Base-by-base conservation (phyloP, 2,797 vertebrate genomes). In the Sebastiscus tertius region DNA sequence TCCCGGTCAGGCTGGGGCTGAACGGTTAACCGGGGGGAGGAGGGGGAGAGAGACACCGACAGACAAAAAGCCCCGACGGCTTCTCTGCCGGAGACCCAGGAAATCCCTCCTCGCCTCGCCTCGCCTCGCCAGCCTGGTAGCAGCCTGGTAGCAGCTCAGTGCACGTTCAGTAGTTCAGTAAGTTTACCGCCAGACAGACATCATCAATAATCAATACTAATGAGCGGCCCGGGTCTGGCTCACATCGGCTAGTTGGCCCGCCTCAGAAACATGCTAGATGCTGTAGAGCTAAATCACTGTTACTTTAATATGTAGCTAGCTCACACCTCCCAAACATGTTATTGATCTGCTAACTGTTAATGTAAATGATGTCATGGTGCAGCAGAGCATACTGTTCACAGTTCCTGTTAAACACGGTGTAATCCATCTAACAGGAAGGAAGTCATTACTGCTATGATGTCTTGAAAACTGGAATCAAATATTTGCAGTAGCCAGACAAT, bases 141-240 rank as follows among this genome's bases (percentile, higher is more conserved):
- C 11, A 36, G 34, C 34, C 34, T 36, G 34, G 34, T 36, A 85
- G 91, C 91, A 84, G 70, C 88, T 87, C 87, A 81, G 88, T 78
- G 83, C 91, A 88, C 88, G 79, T 89, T 82, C 77, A 87, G 73
- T 87, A 91, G 84, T 94, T 93, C 82, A 88, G 93, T 93, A 94
- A 94, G 94, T 95, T 95, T 87, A 91, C 88, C 82, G 83, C 88
- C 88, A 90, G 79, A 91, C 88, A 52, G 79, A 91, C 88, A 52
- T 80, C 79, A 85, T 82, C 88, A 82, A 86, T 88, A 89, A 85
- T 36, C 66, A 80, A 36, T 36, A 36, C 34, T 70, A 80, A 89
- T 39, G 36, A 39, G 36, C 79, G 80, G 86, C 85, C 88, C 80
- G 34, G 34, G 34, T 36, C 87, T 14, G 75, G 93, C 93, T 93